Conservation (phyloP, 2,113 vertebrate species). For the Embiotoca jacksoni region DNA sequence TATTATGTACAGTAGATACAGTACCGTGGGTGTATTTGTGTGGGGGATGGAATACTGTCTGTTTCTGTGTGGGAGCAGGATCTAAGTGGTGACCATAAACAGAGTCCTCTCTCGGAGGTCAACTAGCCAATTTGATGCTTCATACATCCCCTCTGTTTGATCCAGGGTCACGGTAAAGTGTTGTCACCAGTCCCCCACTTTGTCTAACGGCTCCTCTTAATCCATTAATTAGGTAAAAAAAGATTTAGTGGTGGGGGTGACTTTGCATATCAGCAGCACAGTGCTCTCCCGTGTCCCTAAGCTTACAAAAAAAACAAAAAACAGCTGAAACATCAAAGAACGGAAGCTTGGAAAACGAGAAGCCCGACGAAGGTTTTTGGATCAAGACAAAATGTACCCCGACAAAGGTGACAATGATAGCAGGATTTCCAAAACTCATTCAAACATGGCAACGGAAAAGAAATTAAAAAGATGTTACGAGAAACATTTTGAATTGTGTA, state of each 20-base stretch:
- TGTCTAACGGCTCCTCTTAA: slow-evolving; percentile 61
- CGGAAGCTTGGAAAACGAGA: neutral
- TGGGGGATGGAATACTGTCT: slow-evolving; percentile 17
- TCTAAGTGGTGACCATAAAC: slow-evolving; percentile 36
- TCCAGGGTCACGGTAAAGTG: slow-evolving; percentile 35
- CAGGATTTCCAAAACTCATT: slow-evolving; percentile 2
- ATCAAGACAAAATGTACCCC: slow-evolving; percentile 20
- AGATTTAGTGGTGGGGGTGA: slow-evolving; percentile 44
- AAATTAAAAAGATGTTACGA: slow-evolving; percentile 1
- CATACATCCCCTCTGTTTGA: slow-evolving; percentile 48
- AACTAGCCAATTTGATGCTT: slow-evolving; percentile 25
- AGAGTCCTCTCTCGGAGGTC: slow-evolving; percentile 16
- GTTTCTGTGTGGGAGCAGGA: slow-evolving; percentile 42
- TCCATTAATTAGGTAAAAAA: slow-evolving; percentile 45
- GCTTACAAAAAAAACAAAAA: slow-evolving; percentile 21
- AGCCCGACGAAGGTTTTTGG: neutral
- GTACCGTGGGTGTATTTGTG: neutral
- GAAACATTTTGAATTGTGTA: slow-evolving; percentile 13
- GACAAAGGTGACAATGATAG: slow-evolving; percentile 42
- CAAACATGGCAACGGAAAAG: neutral
- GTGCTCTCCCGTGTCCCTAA: neutral
- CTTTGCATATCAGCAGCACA: slow-evolving; percentile 40
- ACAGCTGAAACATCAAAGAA: slow-evolving; percentile 17
- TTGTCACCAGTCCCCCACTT: slow-evolving; percentile 38
- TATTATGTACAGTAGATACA: neutral